phyloP scores from a whole-genome alignment of 2,113 vertebrate genomes.

The Eira barbara region DNA sequence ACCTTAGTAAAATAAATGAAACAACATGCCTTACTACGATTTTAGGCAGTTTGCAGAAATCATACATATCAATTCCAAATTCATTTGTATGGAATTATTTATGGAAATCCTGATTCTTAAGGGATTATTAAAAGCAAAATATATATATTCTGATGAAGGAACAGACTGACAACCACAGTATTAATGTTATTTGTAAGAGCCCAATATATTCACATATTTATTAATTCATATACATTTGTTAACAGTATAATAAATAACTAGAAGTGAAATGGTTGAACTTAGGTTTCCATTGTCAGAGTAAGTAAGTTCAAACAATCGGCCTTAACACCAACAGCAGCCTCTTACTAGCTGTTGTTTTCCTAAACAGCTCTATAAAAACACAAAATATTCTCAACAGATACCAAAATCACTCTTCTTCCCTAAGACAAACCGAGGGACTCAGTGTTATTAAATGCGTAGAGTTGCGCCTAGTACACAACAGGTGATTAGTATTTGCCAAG shows the following conservation, averaged over 20 bases:
- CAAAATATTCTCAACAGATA: slow-evolving; percentile 13
- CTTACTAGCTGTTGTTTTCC: not conserved
- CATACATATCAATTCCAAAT: slow-evolving; percentile 10
- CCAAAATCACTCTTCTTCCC: not conserved
- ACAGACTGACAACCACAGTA: not conserved
- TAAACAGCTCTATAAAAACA: slow-evolving; percentile 44
- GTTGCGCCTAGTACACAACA: not conserved
- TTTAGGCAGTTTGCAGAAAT: not conserved
- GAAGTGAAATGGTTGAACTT: not conserved
- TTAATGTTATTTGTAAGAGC: not conserved
- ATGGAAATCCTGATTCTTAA: slow-evolving; percentile 24
- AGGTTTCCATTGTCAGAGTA: not conserved
- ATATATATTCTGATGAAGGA: not conserved
- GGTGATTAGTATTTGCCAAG: not conserved
- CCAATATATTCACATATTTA: not conserved
- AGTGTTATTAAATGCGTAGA: not conserved
- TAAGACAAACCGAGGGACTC: not conserved
- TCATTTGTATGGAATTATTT: not conserved
- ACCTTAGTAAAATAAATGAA: slow-evolving; percentile 84
- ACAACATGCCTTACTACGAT: not conserved
- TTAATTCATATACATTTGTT: not conserved
- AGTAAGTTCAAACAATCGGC: slow-evolving; percentile 16
- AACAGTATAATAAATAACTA: not conserved
- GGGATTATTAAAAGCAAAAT: slow-evolving; percentile 24
- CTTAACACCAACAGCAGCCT: not conserved